A percentile compares a stretch with the other conserved stretches of the same genome.
These are phyloP conservation scores for Nettapus auritus DNA, from an alignment of 2,113 vertebrate species.

Conservation along the genomic window DNA sequence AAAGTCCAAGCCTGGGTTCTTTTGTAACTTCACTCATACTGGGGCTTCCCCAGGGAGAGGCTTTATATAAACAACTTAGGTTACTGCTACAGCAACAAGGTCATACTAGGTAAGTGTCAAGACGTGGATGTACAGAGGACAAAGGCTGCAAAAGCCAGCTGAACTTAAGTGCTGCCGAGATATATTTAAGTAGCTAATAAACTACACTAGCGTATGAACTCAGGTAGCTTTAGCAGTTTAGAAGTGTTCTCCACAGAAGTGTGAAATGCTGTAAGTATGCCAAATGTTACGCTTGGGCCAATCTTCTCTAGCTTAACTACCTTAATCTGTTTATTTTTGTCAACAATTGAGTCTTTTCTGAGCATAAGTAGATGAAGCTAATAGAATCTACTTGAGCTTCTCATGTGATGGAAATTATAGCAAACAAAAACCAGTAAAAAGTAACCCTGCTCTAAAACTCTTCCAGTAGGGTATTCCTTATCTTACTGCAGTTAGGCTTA, in stretches of 20 bases:
- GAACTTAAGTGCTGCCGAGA: background rate
- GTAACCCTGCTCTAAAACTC: accelerated
- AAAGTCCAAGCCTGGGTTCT: background rate
- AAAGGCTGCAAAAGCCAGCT: background rate
- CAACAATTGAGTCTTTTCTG: slow-evolving; percentile 21
- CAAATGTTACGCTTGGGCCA: slow-evolving; percentile 23
- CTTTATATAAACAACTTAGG: background rate
- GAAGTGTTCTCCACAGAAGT: background rate
- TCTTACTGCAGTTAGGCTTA: background rate
- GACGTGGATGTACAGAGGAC: accelerated
- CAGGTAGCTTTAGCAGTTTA: background rate
- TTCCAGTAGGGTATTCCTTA: background rate
- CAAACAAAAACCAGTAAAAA: background rate
- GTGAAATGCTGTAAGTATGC: background rate
- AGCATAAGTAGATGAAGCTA: slow-evolving; percentile 35
- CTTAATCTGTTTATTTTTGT: slow-evolving; percentile 50
- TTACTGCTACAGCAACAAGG: accelerated
- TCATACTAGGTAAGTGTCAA: accelerated
- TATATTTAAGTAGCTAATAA: background rate
- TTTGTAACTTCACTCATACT: background rate
- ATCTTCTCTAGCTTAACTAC: slow-evolving; percentile 15
- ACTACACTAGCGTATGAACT: background rate
- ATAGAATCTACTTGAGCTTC: slow-evolving; percentile 4
- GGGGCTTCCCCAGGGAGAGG: background rate
- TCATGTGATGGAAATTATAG: background rate